A percentile compares a stretch with the other conserved stretches of the same genome.
phyloP scores from a whole-genome alignment of 2,888 invertebrate genomes.

The Fragum fragum region DNA sequence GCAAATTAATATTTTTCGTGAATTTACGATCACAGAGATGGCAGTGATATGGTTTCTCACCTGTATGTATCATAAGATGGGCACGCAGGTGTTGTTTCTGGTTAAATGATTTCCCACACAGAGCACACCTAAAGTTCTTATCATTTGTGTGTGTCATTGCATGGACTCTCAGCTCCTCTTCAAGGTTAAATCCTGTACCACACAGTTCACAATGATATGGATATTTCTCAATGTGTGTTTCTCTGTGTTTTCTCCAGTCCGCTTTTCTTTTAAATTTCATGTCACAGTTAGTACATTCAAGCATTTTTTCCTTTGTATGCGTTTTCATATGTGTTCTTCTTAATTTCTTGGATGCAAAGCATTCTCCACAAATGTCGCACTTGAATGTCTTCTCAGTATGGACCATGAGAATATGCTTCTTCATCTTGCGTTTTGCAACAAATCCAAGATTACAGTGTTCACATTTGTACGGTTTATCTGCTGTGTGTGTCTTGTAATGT shows the following conservation, averaged over 20 bases:
- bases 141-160: not conserved
- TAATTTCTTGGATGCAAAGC: slow-evolving; percentile 5
- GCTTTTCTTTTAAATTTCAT: not conserved
- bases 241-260: not conserved
- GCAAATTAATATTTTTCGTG: not conserved
- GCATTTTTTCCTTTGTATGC: not conserved
- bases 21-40: slow-evolving; percentile 10
- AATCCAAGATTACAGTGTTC: slow-evolving; percentile 8
- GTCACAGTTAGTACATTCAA: not conserved
- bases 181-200: slow-evolving; percentile 7
- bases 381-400: slow-evolving; percentile 13
- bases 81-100: slow-evolving; percentile 1
- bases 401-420: slow-evolving; percentile 8
- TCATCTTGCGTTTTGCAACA: slow-evolving; percentile 5
- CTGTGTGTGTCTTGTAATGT: slow-evolving; percentile 8
- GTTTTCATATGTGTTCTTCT: slow-evolving; percentile 3
- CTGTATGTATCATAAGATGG: slow-evolving; percentile 12
- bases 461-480: slow-evolving; percentile 15
- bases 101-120: slow-evolving; percentile 8
- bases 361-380: slow-evolving; percentile 9
- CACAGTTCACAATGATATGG: slow-evolving; percentile 12
- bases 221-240: slow-evolving; percentile 8
- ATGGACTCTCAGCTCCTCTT: slow-evolving; percentile 1
- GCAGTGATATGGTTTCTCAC: slow-evolving; percentile 3
- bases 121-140: slow-evolving; percentile 5